A percentile compares a stretch with the other conserved stretches of the same genome.
phyloP scores from a whole-genome alignment of 2,797 vertebrate species.

The Epinephelus malabaricus region DNA sequence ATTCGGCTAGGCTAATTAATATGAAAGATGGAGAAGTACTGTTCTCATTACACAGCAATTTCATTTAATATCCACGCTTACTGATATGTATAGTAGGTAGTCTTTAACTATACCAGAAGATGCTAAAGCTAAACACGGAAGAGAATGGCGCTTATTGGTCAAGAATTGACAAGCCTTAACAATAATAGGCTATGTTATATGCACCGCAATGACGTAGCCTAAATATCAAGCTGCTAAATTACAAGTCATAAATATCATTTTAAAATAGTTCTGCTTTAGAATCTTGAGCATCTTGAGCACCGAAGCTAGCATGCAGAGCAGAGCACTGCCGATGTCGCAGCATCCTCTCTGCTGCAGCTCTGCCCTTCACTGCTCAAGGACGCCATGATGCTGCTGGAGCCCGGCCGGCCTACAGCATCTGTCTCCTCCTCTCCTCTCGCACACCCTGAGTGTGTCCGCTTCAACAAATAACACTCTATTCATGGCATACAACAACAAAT shows the following conservation, averaged over 20 bases:
- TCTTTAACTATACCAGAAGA: not conserved
- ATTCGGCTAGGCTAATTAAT: too few species aligned
- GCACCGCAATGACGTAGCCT: not conserved
- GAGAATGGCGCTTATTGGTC: not conserved
- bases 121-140: not conserved
- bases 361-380: slow-evolving; percentile 83
- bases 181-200: not conserved
- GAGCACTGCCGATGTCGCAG: slow-evolving; percentile 35
- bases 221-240: not conserved
- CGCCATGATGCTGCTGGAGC: slow-evolving; percentile 76
- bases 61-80: too few species aligned
- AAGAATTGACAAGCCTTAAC: not conserved
- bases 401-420: slow-evolving; percentile 40
- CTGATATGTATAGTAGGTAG: too few species aligned
- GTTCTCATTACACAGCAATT: too few species aligned
- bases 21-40: too few species aligned
- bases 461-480: not conserved
- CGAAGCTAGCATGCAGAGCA: not conserved
- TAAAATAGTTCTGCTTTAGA: not conserved
- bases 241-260: rapidly evolving
- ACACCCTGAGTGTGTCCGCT: not conserved
- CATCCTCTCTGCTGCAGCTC: slow-evolving; percentile 61
- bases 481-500: too few species aligned
- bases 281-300: not conserved
- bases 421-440: not conserved